Evolutionary conservation across 1,140 invertebrate species (phyloP).

Genomic region (Zaprionus capensis): DNA sequence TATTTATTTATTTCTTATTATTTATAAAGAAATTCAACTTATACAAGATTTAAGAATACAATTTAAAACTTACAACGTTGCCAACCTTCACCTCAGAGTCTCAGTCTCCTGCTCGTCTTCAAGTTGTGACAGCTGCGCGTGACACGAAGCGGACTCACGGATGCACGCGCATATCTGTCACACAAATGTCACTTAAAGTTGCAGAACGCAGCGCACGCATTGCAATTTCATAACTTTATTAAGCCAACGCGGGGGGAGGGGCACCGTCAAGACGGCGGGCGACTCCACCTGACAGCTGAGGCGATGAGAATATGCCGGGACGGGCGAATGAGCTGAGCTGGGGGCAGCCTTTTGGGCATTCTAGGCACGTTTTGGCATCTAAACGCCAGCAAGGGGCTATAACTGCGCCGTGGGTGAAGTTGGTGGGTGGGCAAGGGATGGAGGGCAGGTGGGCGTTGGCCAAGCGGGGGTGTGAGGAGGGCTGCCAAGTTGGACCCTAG

Average conservation of each 20-base stretch:
- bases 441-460: neutral
- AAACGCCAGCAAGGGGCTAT: slow-evolving; percentile 39
- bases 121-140: slow-evolving; percentile 40
- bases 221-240: slow-evolving; percentile 76
- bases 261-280: neutral
- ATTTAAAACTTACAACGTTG: too few species aligned
- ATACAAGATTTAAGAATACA: too few species aligned
- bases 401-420: slow-evolving; percentile 15
- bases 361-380: slow-evolving; percentile 36
- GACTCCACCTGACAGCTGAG: slow-evolving; percentile 31
- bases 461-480: neutral
- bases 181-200: slow-evolving; percentile 80
- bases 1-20: too few species aligned
- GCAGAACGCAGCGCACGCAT: slow-evolving; percentile 66
- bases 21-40: too few species aligned
- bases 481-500: neutral
- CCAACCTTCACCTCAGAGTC: neutral
- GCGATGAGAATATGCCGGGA: neutral
- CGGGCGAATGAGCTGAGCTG: neutral
- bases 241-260: slow-evolving; percentile 10
- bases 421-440: neutral
- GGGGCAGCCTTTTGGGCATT: slow-evolving; percentile 6
- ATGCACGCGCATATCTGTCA: slow-evolving; percentile 78
- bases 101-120: neutral
- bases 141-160: slow-evolving; percentile 58